Evolutionary conservation across 2,113 vertebrate species (phyloP), one percentile per base, ranked within the genome.

Genomic region (Camelus dromedarius): DNA sequence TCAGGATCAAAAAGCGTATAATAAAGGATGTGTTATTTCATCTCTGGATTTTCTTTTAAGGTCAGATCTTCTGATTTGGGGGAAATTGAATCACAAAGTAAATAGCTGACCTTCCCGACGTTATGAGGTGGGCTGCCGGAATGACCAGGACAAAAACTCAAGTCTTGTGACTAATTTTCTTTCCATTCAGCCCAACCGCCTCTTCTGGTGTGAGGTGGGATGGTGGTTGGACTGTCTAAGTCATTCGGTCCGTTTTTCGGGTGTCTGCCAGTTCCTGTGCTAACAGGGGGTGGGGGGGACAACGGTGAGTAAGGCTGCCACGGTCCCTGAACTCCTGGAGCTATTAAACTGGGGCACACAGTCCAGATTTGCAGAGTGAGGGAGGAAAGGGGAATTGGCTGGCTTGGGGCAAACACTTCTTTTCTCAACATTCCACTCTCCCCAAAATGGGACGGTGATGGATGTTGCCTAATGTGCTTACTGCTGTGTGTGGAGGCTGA

Each of bases 51-150:
- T 95, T 87, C 64, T 56, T 88, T 89, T 50, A 48, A 30, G 32
- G 26, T 54, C 13, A 54, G 35, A 30, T 86, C 58, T 93, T 91
- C 30, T 35, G 54, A 13, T 76, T 58, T 62, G 28, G 81, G 35
- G 48, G 42, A 89, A 77, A 87, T 32, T 42, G 67, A 87, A 89
- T 73, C 91, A 91, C n/a, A 24, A 52, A 50, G 30, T 67, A 81
- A 84, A 84, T 8, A 67, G 19, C 8, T 93, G 48, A 26, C 83
- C 81, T 35, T 18, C 77, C n/a, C 52, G 81, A 73, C 35, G 48
- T 85, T 76, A n/a, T 22, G 91, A 46, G 24, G 52, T 52, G 30
- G 18, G 13, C 35, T 80, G 19, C 35, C 80, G n/a, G 76, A 62
- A 83, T 5, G 7, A 1, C 50, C 42, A 24, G 5, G 13, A 52